phyloP scores from a whole-genome alignment of 1,140 invertebrate species.

The Gonatopus flavifemur region DNA sequence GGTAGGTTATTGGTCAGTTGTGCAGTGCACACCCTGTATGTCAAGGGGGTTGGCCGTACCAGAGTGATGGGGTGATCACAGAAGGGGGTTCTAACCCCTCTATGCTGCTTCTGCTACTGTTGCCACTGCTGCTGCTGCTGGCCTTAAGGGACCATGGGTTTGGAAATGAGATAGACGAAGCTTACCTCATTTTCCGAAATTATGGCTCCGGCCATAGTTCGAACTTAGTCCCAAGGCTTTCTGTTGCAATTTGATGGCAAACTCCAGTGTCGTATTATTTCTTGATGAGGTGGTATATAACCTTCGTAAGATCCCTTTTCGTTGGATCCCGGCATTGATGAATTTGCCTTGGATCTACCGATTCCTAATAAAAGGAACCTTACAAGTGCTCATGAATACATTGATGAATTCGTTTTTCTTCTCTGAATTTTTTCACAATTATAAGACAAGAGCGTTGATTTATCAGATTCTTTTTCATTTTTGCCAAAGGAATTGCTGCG shows the following conservation, averaged over 20 bases:
- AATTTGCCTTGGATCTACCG: too few relatives aligned
- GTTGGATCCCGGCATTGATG: too few relatives aligned
- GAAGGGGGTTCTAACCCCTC: slow-evolving; percentile 29
- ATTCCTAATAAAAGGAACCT: too few relatives aligned
- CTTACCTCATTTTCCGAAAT: slow-evolving; percentile 34
- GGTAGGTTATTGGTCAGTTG: slow-evolving; percentile 41
- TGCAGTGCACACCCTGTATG: slow-evolving; percentile 29
- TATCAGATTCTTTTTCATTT: too few relatives aligned
- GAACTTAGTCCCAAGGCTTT: slow-evolving; percentile 12
- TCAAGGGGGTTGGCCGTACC: slow-evolving; percentile 29
- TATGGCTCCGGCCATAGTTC: slow-evolving; percentile 26
- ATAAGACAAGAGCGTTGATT: too few relatives aligned
- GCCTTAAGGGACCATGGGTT: slow-evolving; percentile 23
- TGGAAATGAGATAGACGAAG: slow-evolving; percentile 16
- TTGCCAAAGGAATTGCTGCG: too few relatives aligned
- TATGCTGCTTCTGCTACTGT: too few relatives aligned
- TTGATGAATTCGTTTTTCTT: too few relatives aligned
- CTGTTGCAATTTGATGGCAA: slow-evolving; percentile 6
- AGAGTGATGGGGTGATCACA: slow-evolving; percentile 21
- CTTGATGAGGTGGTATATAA: slow-evolving; percentile 7
- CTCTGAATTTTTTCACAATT: too few relatives aligned
- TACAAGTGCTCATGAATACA: too few relatives aligned
- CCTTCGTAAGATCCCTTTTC: too few relatives aligned
- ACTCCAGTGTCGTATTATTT: slow-evolving; percentile 8
- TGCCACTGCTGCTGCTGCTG: too few relatives aligned